phyloP scores from a whole-genome alignment of 2,888 invertebrate species.

The Atrina japonica region DNA sequence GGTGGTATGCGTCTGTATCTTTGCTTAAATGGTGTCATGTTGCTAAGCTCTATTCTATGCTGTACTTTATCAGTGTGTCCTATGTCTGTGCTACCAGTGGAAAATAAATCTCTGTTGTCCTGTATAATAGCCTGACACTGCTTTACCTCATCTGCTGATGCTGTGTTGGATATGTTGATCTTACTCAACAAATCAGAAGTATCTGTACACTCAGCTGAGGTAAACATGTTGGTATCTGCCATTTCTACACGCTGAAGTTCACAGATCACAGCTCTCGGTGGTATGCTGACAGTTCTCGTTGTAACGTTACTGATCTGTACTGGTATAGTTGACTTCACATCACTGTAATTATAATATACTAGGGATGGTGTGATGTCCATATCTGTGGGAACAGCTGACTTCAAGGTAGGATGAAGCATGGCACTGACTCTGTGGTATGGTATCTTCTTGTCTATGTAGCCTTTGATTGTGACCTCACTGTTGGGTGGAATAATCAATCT shows the following conservation, averaged over 20 bases:
- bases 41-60: neutral
- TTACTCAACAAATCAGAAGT: too few relatives aligned
- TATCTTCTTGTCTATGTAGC: slow-evolving; percentile 19
- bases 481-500: slow-evolving; percentile 14
- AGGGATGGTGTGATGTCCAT: slow-evolving; percentile 24
- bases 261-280: slow-evolving; percentile 9
- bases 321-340: too few relatives aligned
- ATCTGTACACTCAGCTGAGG: too few relatives aligned
- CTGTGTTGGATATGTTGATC: too few relatives aligned
- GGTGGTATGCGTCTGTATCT: neutral
- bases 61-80: neutral
- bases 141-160: neutral
- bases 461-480: neutral
- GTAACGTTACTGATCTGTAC: slow-evolving; percentile 28
- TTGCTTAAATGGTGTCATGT: slow-evolving; percentile 6
- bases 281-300: slow-evolving; percentile 6
- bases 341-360: neutral
- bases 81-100: neutral
- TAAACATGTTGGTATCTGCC: too few relatives aligned
- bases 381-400: slow-evolving; percentile 2
- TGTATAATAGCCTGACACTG: neutral
- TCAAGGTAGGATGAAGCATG: slow-evolving; percentile 18
- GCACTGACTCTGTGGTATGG: slow-evolving; percentile 7
- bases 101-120: neutral
- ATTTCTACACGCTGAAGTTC: slow-evolving; percentile 21